phyloP scores from a whole-genome alignment of 2,888 invertebrate species.

The Mythimna loreyi region DNA sequence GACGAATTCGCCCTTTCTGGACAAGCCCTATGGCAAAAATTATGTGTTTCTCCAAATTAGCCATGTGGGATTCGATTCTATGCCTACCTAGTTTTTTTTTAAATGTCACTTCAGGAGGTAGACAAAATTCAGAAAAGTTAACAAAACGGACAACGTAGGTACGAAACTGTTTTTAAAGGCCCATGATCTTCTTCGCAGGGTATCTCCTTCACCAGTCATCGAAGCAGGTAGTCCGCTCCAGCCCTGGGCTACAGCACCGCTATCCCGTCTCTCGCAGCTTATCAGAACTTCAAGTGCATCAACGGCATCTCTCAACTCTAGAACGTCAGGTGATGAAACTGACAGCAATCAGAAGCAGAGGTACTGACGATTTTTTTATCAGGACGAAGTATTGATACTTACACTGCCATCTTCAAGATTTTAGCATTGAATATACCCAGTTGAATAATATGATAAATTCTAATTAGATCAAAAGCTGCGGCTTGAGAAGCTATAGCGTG shows the following conservation, averaged over 20 bases:
- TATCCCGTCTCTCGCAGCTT: conserved; percentile 81
- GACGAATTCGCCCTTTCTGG: too few species aligned
- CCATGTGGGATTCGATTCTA: not conserved
- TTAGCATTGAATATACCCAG: conserved; percentile 2
- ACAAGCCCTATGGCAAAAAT: too few species aligned
- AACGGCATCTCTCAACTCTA: conserved; percentile 77
- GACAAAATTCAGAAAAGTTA: too few species aligned
- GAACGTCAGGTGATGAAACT: conserved; percentile 74
- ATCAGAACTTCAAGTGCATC: conserved; percentile 82
- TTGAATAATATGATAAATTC: not conserved
- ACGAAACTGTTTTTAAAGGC: not conserved
- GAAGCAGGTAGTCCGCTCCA: conserved; percentile 82
- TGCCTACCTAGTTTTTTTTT: too few species aligned
- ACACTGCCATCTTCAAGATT: conserved; percentile 50
- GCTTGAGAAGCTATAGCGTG: conserved; percentile 1
- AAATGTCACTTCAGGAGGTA: too few species aligned
- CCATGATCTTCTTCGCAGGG: conserved; percentile 69
- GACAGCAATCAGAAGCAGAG: conserved; percentile 60
- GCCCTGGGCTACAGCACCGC: conserved; percentile 86
- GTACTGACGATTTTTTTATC: conserved; percentile 64
- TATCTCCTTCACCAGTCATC: conserved; percentile 77
- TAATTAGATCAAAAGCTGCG: not conserved
- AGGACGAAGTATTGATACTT: conserved; percentile 7
- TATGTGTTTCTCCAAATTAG: too few species aligned
- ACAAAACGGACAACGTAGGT: too few species aligned